Percentiles rank a stretch among this genome's conserved stretches.
Evolutionary conservation across 2,113 vertebrate species (phyloP).

Genomic region (Carlito syrichta): DNA sequence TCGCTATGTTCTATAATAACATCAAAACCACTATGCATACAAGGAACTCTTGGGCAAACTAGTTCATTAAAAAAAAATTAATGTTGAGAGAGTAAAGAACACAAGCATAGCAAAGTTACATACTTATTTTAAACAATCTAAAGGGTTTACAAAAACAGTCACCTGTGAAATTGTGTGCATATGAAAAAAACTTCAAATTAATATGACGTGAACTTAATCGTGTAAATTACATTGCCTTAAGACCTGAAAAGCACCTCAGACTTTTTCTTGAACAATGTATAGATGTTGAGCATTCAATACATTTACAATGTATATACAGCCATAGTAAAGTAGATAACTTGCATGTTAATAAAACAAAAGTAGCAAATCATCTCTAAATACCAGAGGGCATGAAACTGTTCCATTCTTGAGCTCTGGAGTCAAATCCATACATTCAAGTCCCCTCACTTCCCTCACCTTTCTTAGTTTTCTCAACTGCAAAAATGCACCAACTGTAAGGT

Average conservation of each 20-base stretch:
- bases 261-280: too few relatives aligned
- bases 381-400: not conserved
- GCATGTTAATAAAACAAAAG: not conserved
- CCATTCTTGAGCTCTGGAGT: not conserved
- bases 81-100: not conserved
- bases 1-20: not conserved
- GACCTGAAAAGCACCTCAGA: not conserved
- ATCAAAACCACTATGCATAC: not conserved
- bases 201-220: conserved; percentile 5
- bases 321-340: not conserved
- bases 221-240: conserved; percentile 2
- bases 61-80: not conserved
- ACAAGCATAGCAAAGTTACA: not conserved
- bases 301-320: not conserved
- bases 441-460: not conserved
- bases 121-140: not conserved
- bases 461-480: not conserved
- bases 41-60: not conserved
- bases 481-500: not conserved
- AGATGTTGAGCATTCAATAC: too few relatives aligned
- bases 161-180: not conserved
- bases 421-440: not conserved
- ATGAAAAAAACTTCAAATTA: conserved; percentile 15
- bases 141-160: not conserved
- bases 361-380: not conserved